Percentiles rank a stretch among this genome's conserved stretches.
phyloP scores from a whole-genome alignment of 2,113 vertebrate genomes.

The Daboia siamensis region DNA sequence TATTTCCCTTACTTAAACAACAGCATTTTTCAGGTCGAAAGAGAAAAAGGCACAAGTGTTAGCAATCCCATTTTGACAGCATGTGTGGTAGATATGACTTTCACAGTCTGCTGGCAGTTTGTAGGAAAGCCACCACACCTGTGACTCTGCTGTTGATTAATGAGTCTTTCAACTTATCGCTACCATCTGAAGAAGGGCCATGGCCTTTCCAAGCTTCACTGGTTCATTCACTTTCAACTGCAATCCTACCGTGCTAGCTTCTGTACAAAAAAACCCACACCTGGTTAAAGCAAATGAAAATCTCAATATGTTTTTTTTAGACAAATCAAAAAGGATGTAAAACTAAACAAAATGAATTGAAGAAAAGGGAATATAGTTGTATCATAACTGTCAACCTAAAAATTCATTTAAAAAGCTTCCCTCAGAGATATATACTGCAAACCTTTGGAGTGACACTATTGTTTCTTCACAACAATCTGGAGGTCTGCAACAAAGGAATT shows the following conservation, averaged over 20 bases:
- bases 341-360: conserved; percentile 89
- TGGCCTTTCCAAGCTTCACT: conserved; percentile 90
- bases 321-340: conserved; percentile 83
- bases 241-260: conserved; percentile 77
- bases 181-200: conserved; percentile 85
- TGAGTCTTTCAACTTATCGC: conserved; percentile 92
- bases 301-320: conserved; percentile 84
- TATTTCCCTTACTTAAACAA: not conserved
- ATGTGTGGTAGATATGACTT: conserved; percentile 92
- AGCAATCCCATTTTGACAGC: conserved; percentile 78
- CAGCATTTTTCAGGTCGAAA: conserved; percentile 23
- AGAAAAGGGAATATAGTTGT: conserved; percentile 82
- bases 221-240: conserved; percentile 84
- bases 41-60: conserved; percentile 63
- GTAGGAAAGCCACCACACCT: conserved; percentile 95
- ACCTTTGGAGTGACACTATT: conserved; percentile 77
- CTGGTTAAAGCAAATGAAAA: conserved; percentile 90
- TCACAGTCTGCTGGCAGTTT: conserved; percentile 95
- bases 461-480: conserved; percentile 60
- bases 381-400: conserved; percentile 81
- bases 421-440: conserved; percentile 77
- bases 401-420: conserved; percentile 75
- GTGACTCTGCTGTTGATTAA: conserved; percentile 94
- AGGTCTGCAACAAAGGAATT: conserved; percentile 46
- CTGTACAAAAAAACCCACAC: conserved; percentile 76